Base-by-base conservation (phyloP, 2,113 vertebrate genomes). In the Rattus rattus region DNA sequence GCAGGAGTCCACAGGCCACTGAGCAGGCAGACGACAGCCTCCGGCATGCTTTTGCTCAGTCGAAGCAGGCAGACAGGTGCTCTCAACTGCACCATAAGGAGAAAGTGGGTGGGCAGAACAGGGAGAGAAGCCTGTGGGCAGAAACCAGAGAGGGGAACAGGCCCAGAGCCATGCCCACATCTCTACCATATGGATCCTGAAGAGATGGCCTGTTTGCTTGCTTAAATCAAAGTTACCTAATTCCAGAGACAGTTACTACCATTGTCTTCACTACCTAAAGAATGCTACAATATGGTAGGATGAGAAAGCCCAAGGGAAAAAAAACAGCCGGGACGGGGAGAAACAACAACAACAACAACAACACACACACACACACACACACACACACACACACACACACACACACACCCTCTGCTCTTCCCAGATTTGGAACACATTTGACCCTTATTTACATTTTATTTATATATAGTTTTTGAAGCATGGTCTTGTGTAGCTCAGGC, bases 361-460 rank as follows among this genome's bases (percentile, higher is more conserved):
- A 65, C 5, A 16, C 0, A 9, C 81, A 17, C 30, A 52, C 63
- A 33, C 22, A 0, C 0, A 22, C 1, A 67, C 26, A 10, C 8
- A 2, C 7, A 43, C 0, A 5, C 65, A 26, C 49, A 33, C 3
- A 1, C 56, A 2, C 7, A 12, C 52, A 61, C 22, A 39, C 20
- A 5, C 20, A 0, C 0, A 14, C 0, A 7, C 22, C 6, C 2
- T 54, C 52, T 11, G 0, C 36, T 47, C 73, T 26, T 1, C 36
- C 72, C 84, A 61, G 56, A 13, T 1, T 19, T 19, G 0, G 8
- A 36, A 3, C 20, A 20, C n/a, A 9, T 1, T 0, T 6, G n/a
- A 19, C 8, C 72, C 80, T 43, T 49, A 61, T 81, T 33, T 47
- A 33, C 36, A 28, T 79, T 65, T 30, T 8, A 33, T 13, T 36